Conservation (phyloP, 2,888 invertebrate species). For the Parnassius mnemosyne region DNA sequence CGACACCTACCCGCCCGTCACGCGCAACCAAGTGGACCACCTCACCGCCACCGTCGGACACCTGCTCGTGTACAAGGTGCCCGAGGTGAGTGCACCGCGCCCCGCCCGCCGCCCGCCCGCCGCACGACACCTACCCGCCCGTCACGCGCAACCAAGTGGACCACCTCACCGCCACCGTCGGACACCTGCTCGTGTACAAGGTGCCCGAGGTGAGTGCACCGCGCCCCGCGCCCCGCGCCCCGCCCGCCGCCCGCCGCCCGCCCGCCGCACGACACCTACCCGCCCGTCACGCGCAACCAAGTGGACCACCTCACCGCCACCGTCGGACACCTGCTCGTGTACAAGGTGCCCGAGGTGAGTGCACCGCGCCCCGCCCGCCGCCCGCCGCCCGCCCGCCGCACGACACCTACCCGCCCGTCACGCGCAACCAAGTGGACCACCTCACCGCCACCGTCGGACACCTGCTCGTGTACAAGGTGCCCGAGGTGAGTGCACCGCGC, state of each 20-base stretch:
- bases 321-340: conserved; percentile 89
- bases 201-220: conserved; percentile 31
- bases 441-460: conserved; percentile 91
- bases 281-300: conserved; percentile 90
- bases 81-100: conserved; percentile 78
- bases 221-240: conserved; percentile 53
- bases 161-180: conserved; percentile 89
- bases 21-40: conserved; percentile 91
- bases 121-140: conserved; percentile 1
- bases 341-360: conserved; percentile 88
- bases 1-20: conserved; percentile 79
- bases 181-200: conserved; percentile 86
- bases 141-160: conserved; percentile 3
- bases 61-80: conserved; percentile 86
- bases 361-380: not conserved
- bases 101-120: not conserved
- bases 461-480: conserved; percentile 86
- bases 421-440: conserved; percentile 91
- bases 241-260: conserved; percentile 74
- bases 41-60: conserved; percentile 91
- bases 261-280: conserved; percentile 82
- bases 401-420: conserved; percentile 79
- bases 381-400: conserved; percentile 35
- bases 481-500: conserved; percentile 78
- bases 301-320: conserved; percentile 91